These are phyloP conservation scores for Monochamus saltuarius DNA, from an alignment of 1,140 invertebrate species.

Conservation along the genomic window DNA sequence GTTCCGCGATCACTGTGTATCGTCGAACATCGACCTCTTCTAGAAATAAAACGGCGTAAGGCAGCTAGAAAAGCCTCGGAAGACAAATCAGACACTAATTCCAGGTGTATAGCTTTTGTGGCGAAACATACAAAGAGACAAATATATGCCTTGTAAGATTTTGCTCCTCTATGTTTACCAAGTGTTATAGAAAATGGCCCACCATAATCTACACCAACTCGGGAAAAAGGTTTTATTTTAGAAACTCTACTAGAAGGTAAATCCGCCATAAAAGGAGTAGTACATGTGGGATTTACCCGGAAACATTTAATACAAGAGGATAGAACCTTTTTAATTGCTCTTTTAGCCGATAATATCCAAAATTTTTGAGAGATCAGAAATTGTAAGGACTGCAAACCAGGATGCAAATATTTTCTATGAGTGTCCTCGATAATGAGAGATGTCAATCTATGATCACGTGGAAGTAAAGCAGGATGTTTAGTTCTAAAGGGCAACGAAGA, in stretches of 20 bases:
- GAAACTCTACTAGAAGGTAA: slow-evolving; percentile 9
- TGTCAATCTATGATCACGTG: slow-evolving; percentile 4
- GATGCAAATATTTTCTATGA: slow-evolving; percentile 18
- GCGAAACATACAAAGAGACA: slow-evolving; percentile 6
- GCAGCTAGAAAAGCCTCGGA: too few species aligned
- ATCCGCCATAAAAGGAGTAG: slow-evolving; percentile 16
- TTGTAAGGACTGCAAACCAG: slow-evolving; percentile 6
- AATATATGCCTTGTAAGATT: too few species aligned
- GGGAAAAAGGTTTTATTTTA: slow-evolving; percentile 11
- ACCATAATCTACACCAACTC: slow-evolving; percentile 14
- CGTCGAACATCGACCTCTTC: not conserved
- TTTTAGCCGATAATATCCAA: slow-evolving; percentile 14
- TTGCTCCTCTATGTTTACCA: slow-evolving; percentile 1
- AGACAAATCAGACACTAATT: slow-evolving; percentile 15
- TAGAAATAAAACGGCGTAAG: not conserved
- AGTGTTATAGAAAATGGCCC: slow-evolving; percentile 17
- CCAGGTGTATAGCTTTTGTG: slow-evolving; percentile 10
- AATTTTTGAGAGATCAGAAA: slow-evolving; percentile 14
- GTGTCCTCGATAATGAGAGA: slow-evolving; percentile 8
- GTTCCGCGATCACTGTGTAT: not conserved
- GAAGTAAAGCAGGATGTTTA: slow-evolving; percentile 17
- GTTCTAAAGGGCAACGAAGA: slow-evolving; percentile 18
- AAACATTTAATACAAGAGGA: slow-evolving; percentile 8
- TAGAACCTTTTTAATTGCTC: slow-evolving; percentile 4
- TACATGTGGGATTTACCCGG: not conserved